Evolutionary conservation across 23 tunicate species (phyloP), one percentile per base, ranked within the genome.

Genomic region (Aplidium turbinatum): DNA sequence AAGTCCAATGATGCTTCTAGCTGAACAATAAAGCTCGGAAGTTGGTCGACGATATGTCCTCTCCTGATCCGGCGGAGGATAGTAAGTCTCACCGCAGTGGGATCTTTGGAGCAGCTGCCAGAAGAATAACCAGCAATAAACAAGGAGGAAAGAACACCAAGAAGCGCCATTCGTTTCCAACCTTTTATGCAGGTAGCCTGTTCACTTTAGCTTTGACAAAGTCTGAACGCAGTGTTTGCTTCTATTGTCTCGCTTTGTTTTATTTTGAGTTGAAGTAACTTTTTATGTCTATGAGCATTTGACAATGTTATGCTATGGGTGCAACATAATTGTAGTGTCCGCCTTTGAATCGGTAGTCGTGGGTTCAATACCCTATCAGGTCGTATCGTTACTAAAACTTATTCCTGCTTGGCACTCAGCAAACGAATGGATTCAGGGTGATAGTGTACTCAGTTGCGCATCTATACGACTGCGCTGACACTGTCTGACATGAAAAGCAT

Each of bases 141-240:
- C 87, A 70, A 19, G 72, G 73, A 33, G 63, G 72, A n/a, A 81
- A 81, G 33, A 78, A 62, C 35, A 35, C 70, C 7, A 81, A 81
- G 63, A 81, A 81, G 50, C 78, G 87, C 46, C 87, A 81, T 72
- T 81, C 87, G 27, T 81, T 81, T 42, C 87, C 87, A 26, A 72
- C 79, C 4, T 81, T 81, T 40, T 64, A 72, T 53, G 63, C 87
- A 47, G 79, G 87, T 81, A 22, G 21, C 2, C 1, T 2, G 18
- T 21, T 9, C 33, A 2, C 66, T n/a, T n/a, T n/a, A n/a, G n/a
- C n/a, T n/a, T n/a, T n/a, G n/a, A n/a, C n/a, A n/a, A n/a, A n/a
- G n/a, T n/a, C n/a, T n/a, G n/a, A n/a, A n/a, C n/a, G n/a, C n/a
- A n/a, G n/a, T n/a, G n/a, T n/a, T n/a, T n/a, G n/a, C n/a, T n/a